Percentiles rank a stretch among this genome's conserved stretches.
Conservation (phyloP, 2,113 vertebrate genomes). For the Rhadina sibilatrix region DNA sequence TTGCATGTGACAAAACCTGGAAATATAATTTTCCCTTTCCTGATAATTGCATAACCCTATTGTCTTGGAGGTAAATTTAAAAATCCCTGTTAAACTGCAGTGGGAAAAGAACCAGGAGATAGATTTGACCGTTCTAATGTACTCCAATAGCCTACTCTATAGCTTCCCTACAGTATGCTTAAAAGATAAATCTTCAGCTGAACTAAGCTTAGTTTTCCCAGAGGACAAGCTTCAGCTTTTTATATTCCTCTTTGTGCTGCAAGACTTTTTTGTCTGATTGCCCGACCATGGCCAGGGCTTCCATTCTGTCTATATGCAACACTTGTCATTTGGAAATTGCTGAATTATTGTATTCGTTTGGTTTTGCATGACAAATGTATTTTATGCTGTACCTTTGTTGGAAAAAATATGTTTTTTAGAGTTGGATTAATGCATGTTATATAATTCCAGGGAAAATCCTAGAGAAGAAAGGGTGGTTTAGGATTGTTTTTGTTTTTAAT, state of each 20-base stretch:
- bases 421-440: neutral
- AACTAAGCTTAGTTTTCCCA: neutral
- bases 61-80: neutral
- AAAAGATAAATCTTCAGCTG: neutral
- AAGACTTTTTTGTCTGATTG: neutral
- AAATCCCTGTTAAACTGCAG: neutral
- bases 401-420: neutral
- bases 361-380: neutral
- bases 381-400: neutral
- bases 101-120: neutral
- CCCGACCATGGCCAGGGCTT: neutral
- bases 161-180: neutral
- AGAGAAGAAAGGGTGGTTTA: neutral
- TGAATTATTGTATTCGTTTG: neutral
- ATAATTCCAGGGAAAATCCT: neutral
- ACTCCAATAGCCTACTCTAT: neutral
- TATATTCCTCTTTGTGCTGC: neutral
- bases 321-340: neutral
- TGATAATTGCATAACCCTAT: neutral
- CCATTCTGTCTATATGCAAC: neutral
- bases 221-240: neutral
- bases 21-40: neutral
- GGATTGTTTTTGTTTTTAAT: neutral
- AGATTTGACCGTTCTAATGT: neutral
- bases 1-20: neutral